Conservation (phyloP, 2,113 vertebrate species). For the Irena cyanogastra region DNA sequence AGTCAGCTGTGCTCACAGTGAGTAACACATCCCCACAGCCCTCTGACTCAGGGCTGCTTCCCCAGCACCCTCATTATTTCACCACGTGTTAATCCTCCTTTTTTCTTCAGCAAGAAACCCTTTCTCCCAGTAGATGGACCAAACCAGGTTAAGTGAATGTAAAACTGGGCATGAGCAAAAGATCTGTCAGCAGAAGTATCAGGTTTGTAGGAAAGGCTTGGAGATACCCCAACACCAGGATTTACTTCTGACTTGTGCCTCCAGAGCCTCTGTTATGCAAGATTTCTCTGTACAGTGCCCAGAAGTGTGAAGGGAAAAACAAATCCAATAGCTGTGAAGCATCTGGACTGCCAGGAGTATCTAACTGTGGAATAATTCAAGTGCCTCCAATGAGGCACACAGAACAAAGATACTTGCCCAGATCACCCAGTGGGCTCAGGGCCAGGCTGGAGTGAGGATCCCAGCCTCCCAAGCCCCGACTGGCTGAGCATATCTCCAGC, state of each 20-base stretch:
- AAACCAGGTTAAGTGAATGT: neutral
- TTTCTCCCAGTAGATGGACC: neutral
- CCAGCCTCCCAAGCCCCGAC: neutral
- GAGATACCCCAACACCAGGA: neutral
- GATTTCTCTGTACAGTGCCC: neutral
- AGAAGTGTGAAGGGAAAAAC: neutral
- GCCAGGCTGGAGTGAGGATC: neutral
- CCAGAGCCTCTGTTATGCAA: neutral
- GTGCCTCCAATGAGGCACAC: neutral
- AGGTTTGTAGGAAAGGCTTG: neutral
- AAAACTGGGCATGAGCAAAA: neutral
- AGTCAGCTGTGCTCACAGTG: neutral
- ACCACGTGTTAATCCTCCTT: neutral
- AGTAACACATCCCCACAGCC: neutral
- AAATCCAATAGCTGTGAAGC: neutral
- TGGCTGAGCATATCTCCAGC: neutral
- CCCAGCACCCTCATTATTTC: neutral
- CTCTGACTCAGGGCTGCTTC: constrained; percentile 50
- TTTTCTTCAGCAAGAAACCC: neutral
- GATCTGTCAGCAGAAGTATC: neutral
- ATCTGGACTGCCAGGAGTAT: constrained; percentile 4
- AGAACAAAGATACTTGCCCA: neutral
- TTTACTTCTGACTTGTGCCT: neutral
- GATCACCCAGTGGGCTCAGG: neutral
- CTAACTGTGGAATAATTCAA: neutral